A percentile compares a stretch with the other conserved stretches of the same genome.
Conservation (phyloP, 1,140 invertebrate genomes). For the Luehdorfia chinensis region DNA sequence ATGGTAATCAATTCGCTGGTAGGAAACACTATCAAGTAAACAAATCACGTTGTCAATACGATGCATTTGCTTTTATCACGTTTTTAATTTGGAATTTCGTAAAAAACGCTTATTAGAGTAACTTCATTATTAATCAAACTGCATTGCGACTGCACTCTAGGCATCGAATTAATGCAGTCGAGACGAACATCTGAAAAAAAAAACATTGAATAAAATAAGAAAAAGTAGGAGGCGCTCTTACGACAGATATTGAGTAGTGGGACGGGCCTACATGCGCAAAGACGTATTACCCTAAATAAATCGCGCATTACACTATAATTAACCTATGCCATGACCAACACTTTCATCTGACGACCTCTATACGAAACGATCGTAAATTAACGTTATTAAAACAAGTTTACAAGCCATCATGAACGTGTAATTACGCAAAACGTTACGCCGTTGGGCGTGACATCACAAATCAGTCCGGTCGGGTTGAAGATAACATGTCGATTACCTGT, state of each 20-base stretch:
- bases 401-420: conserved; percentile 52
- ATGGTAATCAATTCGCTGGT: too few species aligned
- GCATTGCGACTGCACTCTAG: conserved; percentile 57
- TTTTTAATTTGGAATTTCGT: too few species aligned
- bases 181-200: conserved; percentile 59
- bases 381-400: conserved; percentile 71
- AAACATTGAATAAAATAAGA: conserved; percentile 70
- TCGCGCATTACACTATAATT: conserved; percentile 45
- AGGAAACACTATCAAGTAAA: too few species aligned
- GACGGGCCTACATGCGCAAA: conserved; percentile 73
- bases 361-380: conserved; percentile 62
- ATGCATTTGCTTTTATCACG: too few species aligned
- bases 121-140: conserved; percentile 70
- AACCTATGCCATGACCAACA: conserved; percentile 44
- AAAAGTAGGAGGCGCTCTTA: conserved; percentile 70
- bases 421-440: conserved; percentile 75
- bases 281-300: conserved; percentile 55
- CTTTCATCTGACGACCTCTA: conserved; percentile 58
- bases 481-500: conserved; percentile 57
- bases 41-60: too few species aligned
- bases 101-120: conserved; percentile 28
- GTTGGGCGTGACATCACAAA: conserved; percentile 76
- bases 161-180: conserved; percentile 59
- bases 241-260: conserved; percentile 75
- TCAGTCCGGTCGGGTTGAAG: conserved; percentile 64